Conservation (phyloP, 2,113 vertebrate genomes). For the Anser cygnoides region DNA sequence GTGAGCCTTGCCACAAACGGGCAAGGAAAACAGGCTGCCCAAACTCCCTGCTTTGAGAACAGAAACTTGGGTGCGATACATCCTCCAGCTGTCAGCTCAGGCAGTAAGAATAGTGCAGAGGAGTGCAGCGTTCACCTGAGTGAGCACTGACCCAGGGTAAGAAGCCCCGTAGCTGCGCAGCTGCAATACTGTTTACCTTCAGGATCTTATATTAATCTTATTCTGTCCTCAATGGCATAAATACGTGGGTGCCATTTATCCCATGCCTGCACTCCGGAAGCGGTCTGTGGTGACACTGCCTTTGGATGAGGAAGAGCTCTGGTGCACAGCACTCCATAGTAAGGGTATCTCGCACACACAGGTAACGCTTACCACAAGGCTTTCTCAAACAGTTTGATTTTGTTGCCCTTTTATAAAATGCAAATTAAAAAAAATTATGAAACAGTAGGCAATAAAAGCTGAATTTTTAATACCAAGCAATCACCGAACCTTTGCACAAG, state of each 20-base stretch:
- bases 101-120: rapidly evolving
- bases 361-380: neutral
- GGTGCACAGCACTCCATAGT: too few species aligned
- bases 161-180: neutral
- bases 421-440: slow-evolving; percentile 55
- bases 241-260: neutral
- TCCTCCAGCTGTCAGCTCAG: neutral
- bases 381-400: slow-evolving; percentile 44
- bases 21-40: neutral
- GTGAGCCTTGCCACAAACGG: neutral
- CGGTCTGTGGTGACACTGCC: rapidly evolving
- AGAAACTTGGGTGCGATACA: neutral
- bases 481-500: neutral
- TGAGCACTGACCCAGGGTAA: rapidly evolving
- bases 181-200: neutral
- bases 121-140: neutral
- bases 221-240: neutral
- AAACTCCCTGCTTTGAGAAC: neutral
- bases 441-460: slow-evolving; percentile 56
- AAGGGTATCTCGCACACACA: neutral
- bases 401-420: slow-evolving; percentile 49
- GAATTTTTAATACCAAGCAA: slow-evolving; percentile 52
- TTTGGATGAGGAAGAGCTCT: neutral
- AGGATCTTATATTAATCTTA: neutral
- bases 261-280: rapidly evolving